Evolutionary conservation across 2,888 invertebrate species (phyloP).

Genomic region (Hyles lineata): DNA sequence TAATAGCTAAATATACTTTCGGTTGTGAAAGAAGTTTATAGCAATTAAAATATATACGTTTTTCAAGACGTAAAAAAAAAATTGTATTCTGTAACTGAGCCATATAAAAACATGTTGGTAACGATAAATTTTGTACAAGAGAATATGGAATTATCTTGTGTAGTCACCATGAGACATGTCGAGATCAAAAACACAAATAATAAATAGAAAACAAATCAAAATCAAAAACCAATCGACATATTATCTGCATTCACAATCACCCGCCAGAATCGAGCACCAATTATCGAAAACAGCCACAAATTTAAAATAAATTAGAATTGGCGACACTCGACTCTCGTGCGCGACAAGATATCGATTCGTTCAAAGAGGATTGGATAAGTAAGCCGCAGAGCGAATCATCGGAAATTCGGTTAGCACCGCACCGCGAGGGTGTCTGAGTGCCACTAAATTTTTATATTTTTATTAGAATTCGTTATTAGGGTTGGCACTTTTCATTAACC

Average conservation of each 20-base stretch:
- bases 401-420: not conserved
- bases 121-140: too few species aligned
- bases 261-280: not conserved
- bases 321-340: not conserved
- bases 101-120: too few species aligned
- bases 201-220: too few species aligned
- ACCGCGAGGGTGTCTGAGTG: conserved; percentile 5
- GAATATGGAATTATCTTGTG: too few species aligned
- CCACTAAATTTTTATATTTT: conserved; percentile 3
- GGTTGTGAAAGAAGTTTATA: too few species aligned
- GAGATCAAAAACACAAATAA: too few species aligned
- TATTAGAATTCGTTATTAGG: conserved; percentile 5
- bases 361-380: conserved; percentile 44
- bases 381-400: conserved; percentile 45
- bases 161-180: too few species aligned
- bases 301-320: conserved; percentile 8
- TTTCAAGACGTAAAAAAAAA: too few species aligned
- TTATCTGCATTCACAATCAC: not conserved
- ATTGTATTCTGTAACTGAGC: too few species aligned
- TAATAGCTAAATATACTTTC: too few species aligned
- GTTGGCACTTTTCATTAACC: not conserved
- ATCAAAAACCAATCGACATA: too few species aligned
- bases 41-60: too few species aligned
- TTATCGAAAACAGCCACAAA: not conserved
- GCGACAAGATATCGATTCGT: conserved; percentile 12